These are phyloP conservation scores for Oscheius onirici DNA, from an alignment of 2,888 invertebrate genomes.

Conservation along the genomic window DNA sequence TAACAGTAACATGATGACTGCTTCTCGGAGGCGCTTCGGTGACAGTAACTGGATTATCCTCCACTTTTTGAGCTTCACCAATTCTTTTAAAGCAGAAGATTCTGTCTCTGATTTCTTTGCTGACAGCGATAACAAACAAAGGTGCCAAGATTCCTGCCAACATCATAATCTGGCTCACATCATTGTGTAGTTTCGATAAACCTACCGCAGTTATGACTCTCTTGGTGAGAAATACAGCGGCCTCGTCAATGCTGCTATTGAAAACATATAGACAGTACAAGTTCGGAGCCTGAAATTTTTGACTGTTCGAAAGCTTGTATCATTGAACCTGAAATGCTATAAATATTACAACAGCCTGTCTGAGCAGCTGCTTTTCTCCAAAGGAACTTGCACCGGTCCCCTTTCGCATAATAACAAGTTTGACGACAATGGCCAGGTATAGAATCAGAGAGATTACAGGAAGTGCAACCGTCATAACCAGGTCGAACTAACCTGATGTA, in stretches of 20 bases:
- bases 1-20: not conserved
- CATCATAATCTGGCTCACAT: not conserved
- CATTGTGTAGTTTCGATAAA: not conserved
- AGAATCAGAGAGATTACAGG: not conserved
- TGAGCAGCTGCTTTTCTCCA: slow-evolving; percentile 15
- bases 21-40: not conserved
- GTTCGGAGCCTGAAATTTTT: slow-evolving; percentile 1
- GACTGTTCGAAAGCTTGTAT: not conserved
- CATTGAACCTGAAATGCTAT: not conserved
- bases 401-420: not conserved
- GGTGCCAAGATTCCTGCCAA: slow-evolving; percentile 15
- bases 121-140: slow-evolving; percentile 1
- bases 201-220: not conserved
- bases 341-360: slow-evolving; percentile 16
- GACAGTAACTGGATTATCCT: not conserved
- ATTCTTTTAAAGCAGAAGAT: not conserved
- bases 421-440: slow-evolving; percentile 5
- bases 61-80: not conserved
- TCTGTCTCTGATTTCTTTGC: slow-evolving; percentile 7
- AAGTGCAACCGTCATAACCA: not conserved
- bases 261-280: not conserved
- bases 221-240: not conserved
- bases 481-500: slow-evolving; percentile 1
- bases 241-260: not conserved
- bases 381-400: not conserved